Evolutionary conservation across 2,888 invertebrate genomes (phyloP), one percentile per base, ranked within the genome.

Genomic region (Melinaea menophilus): DNA sequence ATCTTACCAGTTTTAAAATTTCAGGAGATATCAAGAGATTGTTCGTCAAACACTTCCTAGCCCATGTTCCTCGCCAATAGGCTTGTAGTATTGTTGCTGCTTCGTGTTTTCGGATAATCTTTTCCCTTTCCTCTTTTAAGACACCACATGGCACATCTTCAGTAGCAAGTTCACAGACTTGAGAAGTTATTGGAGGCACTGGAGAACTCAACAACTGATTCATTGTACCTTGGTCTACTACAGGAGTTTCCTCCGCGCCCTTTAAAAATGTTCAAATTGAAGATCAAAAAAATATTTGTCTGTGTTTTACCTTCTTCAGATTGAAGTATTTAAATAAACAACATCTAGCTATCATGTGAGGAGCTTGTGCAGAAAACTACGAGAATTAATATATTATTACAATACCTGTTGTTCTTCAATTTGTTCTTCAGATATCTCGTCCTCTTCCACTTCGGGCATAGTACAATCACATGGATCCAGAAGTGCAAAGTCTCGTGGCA

Each of bases 41-140:
- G 0, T 64, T 41, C 0, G 55, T 69, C 11, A 90, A 71, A 63
- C 83, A 84, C 55, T 79, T 85, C 22, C 88, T 79, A 0, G 80
- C 82, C 81, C 85, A 84, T 5, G 73, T 62, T 2, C 89, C 88
- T 73, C 88, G 79, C 90, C 90, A 90, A 58, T 78, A 71, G 0
- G 88, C 80, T 69, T 90, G 90, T 7, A 90, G 67, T 0, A 73
- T 13, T 0, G 80, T 86, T 0, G 88, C 89, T 4, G 90, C 89
- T 63, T 87, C 85, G 12, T 88, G 85, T 62, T 70, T 80, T 37
- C 55, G 78, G 2, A 87, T 76, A 0, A 79, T 45, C 54, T 81
- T 83, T 41, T 85, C 81, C 45, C 88, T 76, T 65, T 86, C 82
- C 5, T 77, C 76, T 62, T 85, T 88, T 11, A 89, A 58, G 0